Evolutionary conservation across 2,113 vertebrate species (phyloP).

Genomic region (Agapornis roseicollis): DNA sequence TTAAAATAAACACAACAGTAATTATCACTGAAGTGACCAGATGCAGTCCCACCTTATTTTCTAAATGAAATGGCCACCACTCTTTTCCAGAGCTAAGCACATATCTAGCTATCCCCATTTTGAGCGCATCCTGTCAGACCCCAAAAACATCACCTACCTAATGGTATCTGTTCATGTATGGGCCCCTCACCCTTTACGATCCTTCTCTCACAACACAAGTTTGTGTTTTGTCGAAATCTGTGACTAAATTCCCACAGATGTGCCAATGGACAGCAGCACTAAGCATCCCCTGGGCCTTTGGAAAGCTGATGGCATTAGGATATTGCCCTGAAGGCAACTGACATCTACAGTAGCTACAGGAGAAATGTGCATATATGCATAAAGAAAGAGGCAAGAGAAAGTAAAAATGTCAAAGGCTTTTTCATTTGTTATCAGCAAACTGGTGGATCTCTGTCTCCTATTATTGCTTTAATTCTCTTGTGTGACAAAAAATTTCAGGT

Average conservation of each 20-base stretch:
- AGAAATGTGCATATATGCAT: neutral
- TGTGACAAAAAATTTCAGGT: neutral
- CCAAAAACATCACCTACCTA: neutral
- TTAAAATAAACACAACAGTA: neutral
- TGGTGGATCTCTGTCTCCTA: neutral
- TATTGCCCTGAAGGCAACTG: neutral
- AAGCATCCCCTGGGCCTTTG: fast-evolving
- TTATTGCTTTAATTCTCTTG: neutral
- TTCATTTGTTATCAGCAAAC: neutral
- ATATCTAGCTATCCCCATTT: neutral
- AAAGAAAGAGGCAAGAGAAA: neutral
- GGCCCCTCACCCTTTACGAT: neutral
- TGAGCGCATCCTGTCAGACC: neutral
- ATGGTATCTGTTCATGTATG: neutral
- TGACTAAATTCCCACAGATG: neutral
- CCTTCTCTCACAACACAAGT: neutral
- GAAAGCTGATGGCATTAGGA: neutral
- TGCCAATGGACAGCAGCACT: fast-evolving
- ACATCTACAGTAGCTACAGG: neutral
- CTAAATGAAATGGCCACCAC: neutral
- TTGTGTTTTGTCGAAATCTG: neutral
- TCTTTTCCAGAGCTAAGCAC: neutral
- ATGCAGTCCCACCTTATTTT: neutral
- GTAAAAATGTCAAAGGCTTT: neutral
- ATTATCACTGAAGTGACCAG: neutral